Conservation (phyloP, 2,888 invertebrate species). For the Reticulitermes lucifugus region DNA sequence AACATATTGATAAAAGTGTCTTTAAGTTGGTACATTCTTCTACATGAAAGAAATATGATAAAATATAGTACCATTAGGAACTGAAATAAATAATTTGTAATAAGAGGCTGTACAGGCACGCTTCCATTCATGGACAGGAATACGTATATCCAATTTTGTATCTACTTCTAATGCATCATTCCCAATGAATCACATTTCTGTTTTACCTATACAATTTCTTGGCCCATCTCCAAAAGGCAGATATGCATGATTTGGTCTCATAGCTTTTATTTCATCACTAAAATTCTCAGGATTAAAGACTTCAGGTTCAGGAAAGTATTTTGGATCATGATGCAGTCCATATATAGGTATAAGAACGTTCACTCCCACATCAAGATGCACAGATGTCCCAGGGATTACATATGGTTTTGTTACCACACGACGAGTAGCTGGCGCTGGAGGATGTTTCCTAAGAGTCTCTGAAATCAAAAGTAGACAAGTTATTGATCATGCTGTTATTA, state of each 20-base stretch:
- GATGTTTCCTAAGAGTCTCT: conserved; percentile 67
- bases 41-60: too few relatives aligned
- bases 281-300: conserved; percentile 68
- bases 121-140: too few relatives aligned
- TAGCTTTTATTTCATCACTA: conserved; percentile 58
- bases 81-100: too few relatives aligned
- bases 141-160: too few relatives aligned
- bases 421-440: conserved; percentile 67
- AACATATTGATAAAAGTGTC: too few relatives aligned
- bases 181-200: not conserved
- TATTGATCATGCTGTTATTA: too few relatives aligned
- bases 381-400: conserved; percentile 57
- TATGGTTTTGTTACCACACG: conserved; percentile 67
- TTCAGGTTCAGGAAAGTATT: conserved; percentile 65
- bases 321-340: conserved; percentile 65
- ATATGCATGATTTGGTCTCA: conserved; percentile 56
- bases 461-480: conserved; percentile 10
- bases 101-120: too few relatives aligned
- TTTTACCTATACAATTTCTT: conserved; percentile 61
- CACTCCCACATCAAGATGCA: conserved; percentile 55
- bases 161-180: not conserved
- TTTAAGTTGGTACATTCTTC: too few relatives aligned
- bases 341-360: conserved; percentile 61
- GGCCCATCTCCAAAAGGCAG: conserved; percentile 64
- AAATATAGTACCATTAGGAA: too few relatives aligned